Percentiles rank a stretch among this genome's conserved stretches.
Evolutionary conservation across 2,113 vertebrate species (phyloP).

Genomic region (Polyodon spathula): DNA sequence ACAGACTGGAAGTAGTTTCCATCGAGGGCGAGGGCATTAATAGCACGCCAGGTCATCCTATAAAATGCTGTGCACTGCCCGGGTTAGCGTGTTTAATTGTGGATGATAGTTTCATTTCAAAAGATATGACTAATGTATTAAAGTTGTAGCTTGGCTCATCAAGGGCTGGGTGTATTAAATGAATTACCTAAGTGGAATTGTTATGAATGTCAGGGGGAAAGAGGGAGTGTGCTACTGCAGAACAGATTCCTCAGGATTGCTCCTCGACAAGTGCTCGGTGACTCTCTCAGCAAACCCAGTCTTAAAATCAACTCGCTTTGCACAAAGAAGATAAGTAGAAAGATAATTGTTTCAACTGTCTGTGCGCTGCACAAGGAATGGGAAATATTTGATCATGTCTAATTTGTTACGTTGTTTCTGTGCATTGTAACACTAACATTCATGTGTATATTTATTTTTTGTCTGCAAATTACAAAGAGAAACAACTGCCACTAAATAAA

Average conservation of each 20-base stretch:
- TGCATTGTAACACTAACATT: too few species aligned
- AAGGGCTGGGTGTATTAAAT: not conserved
- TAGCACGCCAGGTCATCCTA: slow-evolving; percentile 12
- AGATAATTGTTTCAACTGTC: too few species aligned
- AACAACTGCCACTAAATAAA: not conserved
- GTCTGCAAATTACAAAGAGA: not conserved
- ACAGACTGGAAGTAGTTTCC: slow-evolving; percentile 14
- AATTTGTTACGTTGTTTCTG: too few species aligned
- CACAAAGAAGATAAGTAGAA: too few species aligned
- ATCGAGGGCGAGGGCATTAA: slow-evolving; percentile 19
- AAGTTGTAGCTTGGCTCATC: not conserved
- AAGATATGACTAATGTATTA: not conserved
- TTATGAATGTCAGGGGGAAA: slow-evolving; percentile 1
- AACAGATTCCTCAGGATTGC: too few species aligned
- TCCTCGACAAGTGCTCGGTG: too few species aligned
- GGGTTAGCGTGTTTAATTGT: slow-evolving; percentile 12
- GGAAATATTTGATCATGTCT: too few species aligned
- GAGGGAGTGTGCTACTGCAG: too few species aligned
- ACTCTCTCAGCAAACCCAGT: too few species aligned
- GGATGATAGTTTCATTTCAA: slow-evolving; percentile 5
- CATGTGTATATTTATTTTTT: too few species aligned
- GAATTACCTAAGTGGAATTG: not conserved
- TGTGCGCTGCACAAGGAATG: too few species aligned
- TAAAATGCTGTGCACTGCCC: slow-evolving; percentile 13
- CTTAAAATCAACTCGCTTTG: too few species aligned